A percentile compares a stretch with the other conserved stretches of the same genome.
Evolutionary conservation across 2,797 vertebrate genomes (phyloP).

Genomic region (Melanotaenia pygmaea): DNA sequence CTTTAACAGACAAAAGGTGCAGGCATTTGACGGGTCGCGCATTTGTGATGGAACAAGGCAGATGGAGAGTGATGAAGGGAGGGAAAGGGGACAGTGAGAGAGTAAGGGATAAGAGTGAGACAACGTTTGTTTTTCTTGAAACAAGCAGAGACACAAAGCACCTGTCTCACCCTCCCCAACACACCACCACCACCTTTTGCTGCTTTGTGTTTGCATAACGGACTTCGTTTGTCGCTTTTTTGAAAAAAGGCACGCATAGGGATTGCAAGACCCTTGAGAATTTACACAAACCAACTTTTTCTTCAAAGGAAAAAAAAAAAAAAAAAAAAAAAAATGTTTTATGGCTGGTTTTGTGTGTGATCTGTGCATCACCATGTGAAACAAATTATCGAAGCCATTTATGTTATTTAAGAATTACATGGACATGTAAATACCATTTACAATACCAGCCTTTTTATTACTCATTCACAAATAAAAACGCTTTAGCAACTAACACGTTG

Average conservation of each 20-base stretch:
- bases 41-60: neutral
- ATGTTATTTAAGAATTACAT: constrained; percentile 1
- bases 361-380: neutral
- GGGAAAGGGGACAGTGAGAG: neutral
- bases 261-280: neutral
- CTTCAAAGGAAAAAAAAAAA: too few relatives aligned
- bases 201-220: constrained; percentile 40
- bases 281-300: too few relatives aligned
- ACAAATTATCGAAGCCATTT: constrained; percentile 14
- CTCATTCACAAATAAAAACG: constrained; percentile 24
- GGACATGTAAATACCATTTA: constrained; percentile 32
- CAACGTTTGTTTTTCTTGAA: constrained; percentile 52
- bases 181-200: constrained; percentile 16
- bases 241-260: neutral
- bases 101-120: constrained; percentile 10
- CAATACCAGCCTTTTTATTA: constrained; percentile 38
- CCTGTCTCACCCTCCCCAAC: constrained; percentile 42
- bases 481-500: constrained; percentile 60
- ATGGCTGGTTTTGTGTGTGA: neutral
- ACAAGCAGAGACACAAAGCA: constrained; percentile 50
- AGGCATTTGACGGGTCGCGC: neutral
- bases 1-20: constrained; percentile 39
- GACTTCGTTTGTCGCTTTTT: constrained; percentile 22
- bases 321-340: neutral
- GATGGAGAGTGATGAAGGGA: constrained; percentile 4